Base-by-base conservation (phyloP, 2,113 vertebrate genomes). In the Sander lucioperca region DNA sequence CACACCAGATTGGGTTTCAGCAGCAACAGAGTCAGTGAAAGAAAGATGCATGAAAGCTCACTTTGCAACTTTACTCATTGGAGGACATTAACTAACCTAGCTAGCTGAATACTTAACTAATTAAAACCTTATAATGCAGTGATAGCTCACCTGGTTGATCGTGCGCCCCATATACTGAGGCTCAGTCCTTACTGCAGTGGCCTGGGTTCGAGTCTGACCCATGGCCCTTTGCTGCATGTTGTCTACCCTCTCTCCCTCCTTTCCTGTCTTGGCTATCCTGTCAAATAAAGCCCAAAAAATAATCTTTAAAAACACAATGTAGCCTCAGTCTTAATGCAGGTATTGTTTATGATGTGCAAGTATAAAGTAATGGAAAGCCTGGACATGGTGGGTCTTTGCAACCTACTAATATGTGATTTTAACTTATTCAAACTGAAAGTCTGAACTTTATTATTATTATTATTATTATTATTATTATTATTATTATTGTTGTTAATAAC, bases 1-100 rank as follows among this genome's bases (percentile, higher is more conserved):
- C 77, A 74, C 30, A 53, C 27, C 53, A 53, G 73, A 27, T 62
- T 30, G 54, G 54, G 83, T 90, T 80, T 74, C 81, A 84, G 58
- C 57, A 62, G 71, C 43, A 30, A 43, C 68, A 45, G 57, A 70
- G 48, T 65, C 54, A 5, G 47, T 62, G 65, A 75, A 61, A 65
- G 43, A 75, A 53, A 67, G 50, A 68, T 53, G 59, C 39, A 56
- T 62, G 64, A 59, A 50, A 25, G 50, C n/a, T 87, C 51, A 65
- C 4, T 39, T 54, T 45, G 15, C 39, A 74, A 9, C 16, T 64
- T 30, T 3, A 23, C 25, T 72, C 21, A 16, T 36, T 56, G 5
- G 7, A 73, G 64, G 18, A 76, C 54, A 70, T 47, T 58, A 39
- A 50, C 21, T 39, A n/a, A 43, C 21, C 16, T n/a, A 53, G 19